Conservation (phyloP, 2,113 vertebrate species). For the Chrysemys picta region DNA sequence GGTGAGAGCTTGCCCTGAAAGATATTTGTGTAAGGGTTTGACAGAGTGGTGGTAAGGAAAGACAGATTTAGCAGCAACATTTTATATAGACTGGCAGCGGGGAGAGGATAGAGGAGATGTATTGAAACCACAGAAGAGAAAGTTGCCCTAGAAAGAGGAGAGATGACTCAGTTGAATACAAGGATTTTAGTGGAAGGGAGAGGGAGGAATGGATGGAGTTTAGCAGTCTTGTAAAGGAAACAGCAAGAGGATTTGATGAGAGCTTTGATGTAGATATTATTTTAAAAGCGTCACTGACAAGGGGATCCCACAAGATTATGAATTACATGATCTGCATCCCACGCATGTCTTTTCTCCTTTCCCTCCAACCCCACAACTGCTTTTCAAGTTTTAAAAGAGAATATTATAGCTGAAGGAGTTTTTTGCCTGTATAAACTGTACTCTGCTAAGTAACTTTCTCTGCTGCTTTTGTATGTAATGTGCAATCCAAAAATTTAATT, state of each 20-base stretch:
- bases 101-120: not conserved
- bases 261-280: not conserved
- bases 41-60: not conserved
- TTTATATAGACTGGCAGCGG: not conserved
- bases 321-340: not conserved
- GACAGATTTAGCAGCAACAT: not conserved
- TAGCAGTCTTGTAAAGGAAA: not conserved
- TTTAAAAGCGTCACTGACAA: conserved; percentile 1
- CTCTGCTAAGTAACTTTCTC: not conserved
- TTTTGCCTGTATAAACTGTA: not conserved
- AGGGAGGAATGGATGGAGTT: not conserved
- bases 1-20: not conserved
- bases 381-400: not conserved
- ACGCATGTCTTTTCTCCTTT: not conserved
- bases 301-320: not conserved
- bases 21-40: not conserved
- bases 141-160: not conserved
- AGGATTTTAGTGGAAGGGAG: not conserved
- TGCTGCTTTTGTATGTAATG: not conserved
- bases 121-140: not conserved
- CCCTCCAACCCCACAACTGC: not conserved
- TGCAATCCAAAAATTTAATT: not conserved
- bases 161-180: not conserved
- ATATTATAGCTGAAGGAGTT: not conserved
- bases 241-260: not conserved